These are phyloP conservation scores for Lates calcarifer DNA, from an alignment of 2,113 vertebrate species.

Conservation along the genomic window DNA sequence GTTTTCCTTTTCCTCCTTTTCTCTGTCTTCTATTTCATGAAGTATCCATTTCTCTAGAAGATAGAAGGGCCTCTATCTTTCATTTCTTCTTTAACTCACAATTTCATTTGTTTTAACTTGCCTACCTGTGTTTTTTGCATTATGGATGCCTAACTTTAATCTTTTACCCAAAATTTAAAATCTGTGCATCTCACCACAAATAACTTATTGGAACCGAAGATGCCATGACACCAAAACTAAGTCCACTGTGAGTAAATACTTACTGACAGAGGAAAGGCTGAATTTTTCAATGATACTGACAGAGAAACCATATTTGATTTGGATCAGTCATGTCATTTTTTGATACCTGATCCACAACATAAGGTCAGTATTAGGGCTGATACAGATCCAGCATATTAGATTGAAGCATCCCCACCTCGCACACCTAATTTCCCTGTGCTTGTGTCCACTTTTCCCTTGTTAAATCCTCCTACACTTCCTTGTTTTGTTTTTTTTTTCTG, in stretches of 20 bases:
- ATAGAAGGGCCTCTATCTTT: not conserved
- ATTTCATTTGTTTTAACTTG: not conserved
- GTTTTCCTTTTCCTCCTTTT: slow-evolving; percentile 1
- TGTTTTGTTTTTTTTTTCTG: not conserved
- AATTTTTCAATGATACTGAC: not conserved
- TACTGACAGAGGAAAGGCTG: not conserved
- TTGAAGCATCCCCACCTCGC: not conserved
- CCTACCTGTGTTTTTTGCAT: not conserved
- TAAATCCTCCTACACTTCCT: not conserved
- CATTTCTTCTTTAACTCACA: not conserved
- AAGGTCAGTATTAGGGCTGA: not conserved
- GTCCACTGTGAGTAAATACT: not conserved
- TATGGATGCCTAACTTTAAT: not conserved
- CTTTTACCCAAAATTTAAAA: not conserved
- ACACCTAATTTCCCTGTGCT: slow-evolving; percentile 3
- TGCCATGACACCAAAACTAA: not conserved
- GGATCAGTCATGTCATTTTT: not conserved
- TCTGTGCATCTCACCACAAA: not conserved
- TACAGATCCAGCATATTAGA: not conserved
- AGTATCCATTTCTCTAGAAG: not conserved
- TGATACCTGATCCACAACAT: not conserved
- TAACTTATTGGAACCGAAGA: not conserved
- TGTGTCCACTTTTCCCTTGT: slow-evolving; percentile 7
- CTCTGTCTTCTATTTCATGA: not conserved
- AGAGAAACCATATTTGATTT: not conserved